Base-by-base conservation (phyloP, 2,113 vertebrate genomes). In the Progne subis region DNA sequence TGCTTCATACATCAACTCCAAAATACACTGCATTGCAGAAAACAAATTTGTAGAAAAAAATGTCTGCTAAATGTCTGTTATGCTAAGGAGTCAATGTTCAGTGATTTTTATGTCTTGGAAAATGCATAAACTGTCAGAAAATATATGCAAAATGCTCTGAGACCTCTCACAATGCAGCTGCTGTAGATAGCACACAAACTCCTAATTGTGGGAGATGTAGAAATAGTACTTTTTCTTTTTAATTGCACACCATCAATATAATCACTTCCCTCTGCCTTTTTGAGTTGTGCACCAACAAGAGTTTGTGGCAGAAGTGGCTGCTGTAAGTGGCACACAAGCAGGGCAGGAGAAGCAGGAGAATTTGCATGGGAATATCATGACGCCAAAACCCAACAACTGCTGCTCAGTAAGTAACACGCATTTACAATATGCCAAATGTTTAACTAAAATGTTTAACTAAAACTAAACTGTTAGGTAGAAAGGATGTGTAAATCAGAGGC, bases 31-130 rank as follows among this genome's bases (percentile, higher is more conserved):
- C 91, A 68, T 5, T 72, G 89, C 63, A 91, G 57, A 65, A 95
- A 96, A 94, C 52, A 87, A 34, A 87, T 69, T 4, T 49, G 2
- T 86, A 72, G 69, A 88, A 85, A 85, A 85, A 77, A 92, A 80
- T 32, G 76, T 94, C 92, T 95, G 39, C 74, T 94, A 95, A 95
- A 91, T 86, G 74, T 72, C 92, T 94, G 56, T 90, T 96, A 94
- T 63, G 61, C 94, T 90, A 94, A 95, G 77, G 32, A 78, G 53
- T 59, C 52, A 90, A 72, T n/a, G 53, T 90, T 96, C 88, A 83
- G 65, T 63, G 90, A 29, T 91, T 89, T 80, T 91, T 78, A 78
- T 93, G 57, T 52, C 63, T 80, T 55, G 52, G 55, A 93, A 95
- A 95, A 93, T 56, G 77, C 67, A 46, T 92, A 69, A 96, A 94